Evolutionary conservation across 2,888 invertebrate genomes (phyloP).

Genomic region (Acanthosepion lycidas): DNA sequence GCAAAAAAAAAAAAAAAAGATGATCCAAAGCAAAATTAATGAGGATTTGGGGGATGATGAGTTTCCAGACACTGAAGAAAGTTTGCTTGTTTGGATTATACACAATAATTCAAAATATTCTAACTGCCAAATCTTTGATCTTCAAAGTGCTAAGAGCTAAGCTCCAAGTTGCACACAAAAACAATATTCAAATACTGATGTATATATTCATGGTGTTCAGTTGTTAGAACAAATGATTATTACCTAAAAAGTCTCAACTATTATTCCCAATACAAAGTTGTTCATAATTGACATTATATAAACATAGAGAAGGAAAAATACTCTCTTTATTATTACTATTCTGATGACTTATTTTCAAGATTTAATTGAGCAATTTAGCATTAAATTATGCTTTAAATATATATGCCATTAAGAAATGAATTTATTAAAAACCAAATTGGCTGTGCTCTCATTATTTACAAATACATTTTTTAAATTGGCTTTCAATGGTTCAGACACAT

Average conservation of each 20-base stretch:
- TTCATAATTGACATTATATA: neutral
- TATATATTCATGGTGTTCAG: neutral
- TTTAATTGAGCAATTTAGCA: too few relatives aligned
- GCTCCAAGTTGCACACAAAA: neutral
- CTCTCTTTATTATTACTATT: too few relatives aligned
- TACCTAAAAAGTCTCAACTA: neutral
- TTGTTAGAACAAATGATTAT: neutral
- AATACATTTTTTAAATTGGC: too few relatives aligned
- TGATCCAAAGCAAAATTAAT: neutral
- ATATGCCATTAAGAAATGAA: too few relatives aligned
- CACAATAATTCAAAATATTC: conserved; percentile 21
- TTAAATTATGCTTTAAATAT: too few relatives aligned
- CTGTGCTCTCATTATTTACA: too few relatives aligned
- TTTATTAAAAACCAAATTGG: too few relatives aligned
- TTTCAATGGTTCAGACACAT: too few relatives aligned
- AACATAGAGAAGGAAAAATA: too few relatives aligned
- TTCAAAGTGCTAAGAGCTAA: neutral
- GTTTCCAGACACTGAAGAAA: neutral
- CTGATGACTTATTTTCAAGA: too few relatives aligned
- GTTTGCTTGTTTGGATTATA: neutral
- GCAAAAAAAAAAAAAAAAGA: neutral
- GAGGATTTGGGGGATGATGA: neutral
- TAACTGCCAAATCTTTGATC: neutral
- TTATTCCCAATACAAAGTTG: neutral
- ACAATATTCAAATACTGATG: neutral